Evolutionary conservation across 2,888 invertebrate genomes (phyloP).

Genomic region (Biston stratarius): DNA sequence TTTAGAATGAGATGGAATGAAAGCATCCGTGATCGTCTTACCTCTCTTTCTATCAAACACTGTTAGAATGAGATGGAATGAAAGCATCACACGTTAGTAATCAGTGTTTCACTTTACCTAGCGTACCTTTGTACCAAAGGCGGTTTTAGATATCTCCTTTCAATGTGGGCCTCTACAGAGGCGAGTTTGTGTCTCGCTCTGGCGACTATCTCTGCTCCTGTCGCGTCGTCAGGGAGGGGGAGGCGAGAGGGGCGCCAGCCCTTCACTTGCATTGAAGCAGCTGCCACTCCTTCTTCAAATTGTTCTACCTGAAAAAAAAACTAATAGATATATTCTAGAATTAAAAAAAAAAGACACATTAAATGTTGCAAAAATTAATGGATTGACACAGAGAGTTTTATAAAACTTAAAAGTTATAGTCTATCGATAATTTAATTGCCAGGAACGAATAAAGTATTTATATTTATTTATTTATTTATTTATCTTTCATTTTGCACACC

Average conservation of each 20-base stretch:
- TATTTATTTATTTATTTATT: too few species aligned
- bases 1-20: conserved; percentile 22
- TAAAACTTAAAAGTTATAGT: too few species aligned
- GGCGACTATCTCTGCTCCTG: conserved; percentile 85
- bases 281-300: conserved; percentile 95
- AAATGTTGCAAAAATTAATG: too few species aligned
- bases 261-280: conserved; percentile 96
- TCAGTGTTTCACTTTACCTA: conserved; percentile 66
- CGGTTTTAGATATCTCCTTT: conserved; percentile 96
- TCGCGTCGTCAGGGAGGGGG: conserved; percentile 86
- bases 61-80: conserved; percentile 23
- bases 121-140: conserved; percentile 90
- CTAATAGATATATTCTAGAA: not conserved
- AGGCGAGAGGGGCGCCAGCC: conserved; percentile 90
- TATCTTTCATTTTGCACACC: too few species aligned
- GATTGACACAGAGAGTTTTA: too few species aligned
- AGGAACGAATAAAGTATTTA: too few species aligned
- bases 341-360: too few species aligned
- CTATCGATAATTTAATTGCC: too few species aligned
- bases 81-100: conserved; percentile 36
- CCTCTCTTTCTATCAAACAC: conserved; percentile 9
- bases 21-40: conserved; percentile 13
- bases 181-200: conserved; percentile 90
- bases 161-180: conserved; percentile 95
- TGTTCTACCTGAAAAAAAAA: conserved; percentile 89